A percentile compares a stretch with the other conserved stretches of the same genome.
Conservation (phyloP, 2,797 vertebrate species). For the Coranthus polyacanthus region DNA sequence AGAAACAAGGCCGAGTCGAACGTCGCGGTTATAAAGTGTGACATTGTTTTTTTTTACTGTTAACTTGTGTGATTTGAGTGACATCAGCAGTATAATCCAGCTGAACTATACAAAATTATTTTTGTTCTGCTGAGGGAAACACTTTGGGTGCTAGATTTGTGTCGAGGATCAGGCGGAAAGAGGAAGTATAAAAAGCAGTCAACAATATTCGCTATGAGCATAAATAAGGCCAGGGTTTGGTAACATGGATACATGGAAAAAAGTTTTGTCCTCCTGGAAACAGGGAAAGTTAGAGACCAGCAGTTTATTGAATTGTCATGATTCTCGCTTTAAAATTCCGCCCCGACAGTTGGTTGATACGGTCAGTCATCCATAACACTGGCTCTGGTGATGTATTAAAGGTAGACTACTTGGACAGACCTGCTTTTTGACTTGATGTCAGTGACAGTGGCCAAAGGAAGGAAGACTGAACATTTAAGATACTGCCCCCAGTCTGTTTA, state of each 20-base stretch:
- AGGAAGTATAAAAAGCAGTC: conserved; percentile 29
- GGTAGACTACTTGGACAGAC: conserved; percentile 28
- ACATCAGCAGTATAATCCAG: conserved; percentile 38
- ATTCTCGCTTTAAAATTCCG: conserved; percentile 52
- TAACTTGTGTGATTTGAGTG: conserved; percentile 20
- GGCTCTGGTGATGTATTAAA: conserved; percentile 38
- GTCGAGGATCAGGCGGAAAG: conserved; percentile 24
- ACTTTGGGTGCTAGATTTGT: conserved; percentile 12
- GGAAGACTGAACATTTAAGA: conserved; percentile 52
- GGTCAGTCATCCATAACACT: conserved; percentile 23
- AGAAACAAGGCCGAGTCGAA: conserved; percentile 28
- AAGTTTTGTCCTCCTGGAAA: conserved; percentile 30
- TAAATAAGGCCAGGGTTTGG: not conserved
- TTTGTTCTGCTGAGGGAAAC: conserved; percentile 26
- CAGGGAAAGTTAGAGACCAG: conserved; percentile 22
- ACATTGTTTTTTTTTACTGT: conserved; percentile 30
- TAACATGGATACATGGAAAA: conserved; percentile 3
- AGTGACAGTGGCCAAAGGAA: conserved; percentile 42
- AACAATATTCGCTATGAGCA: conserved; percentile 30
- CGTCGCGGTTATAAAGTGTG: conserved; percentile 20
- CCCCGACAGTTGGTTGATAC: conserved; percentile 45
- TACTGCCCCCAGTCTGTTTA: conserved; percentile 58
- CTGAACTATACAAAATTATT: conserved; percentile 53
- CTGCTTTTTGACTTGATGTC: conserved; percentile 44
- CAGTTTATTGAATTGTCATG: conserved; percentile 48